These are phyloP conservation scores for Oxygymnocypris stewartii DNA, from an alignment of 2,113 vertebrate genomes.

Conservation along the genomic window DNA sequence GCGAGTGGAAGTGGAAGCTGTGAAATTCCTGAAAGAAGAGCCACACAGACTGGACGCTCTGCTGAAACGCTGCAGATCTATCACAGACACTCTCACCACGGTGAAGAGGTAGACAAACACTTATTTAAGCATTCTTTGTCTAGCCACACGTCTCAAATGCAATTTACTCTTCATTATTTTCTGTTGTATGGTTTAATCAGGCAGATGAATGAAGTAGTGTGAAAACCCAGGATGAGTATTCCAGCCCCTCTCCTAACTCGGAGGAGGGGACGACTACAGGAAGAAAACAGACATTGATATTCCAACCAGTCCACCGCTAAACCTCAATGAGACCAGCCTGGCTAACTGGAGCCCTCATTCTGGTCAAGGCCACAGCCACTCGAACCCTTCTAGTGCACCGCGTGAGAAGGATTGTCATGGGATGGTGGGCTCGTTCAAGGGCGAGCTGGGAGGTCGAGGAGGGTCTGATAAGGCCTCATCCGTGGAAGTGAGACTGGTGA, in stretches of 20 bases:
- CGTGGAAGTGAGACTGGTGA: slow-evolving; percentile 85
- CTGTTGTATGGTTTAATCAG: slow-evolving; percentile 63
- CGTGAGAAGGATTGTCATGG: slow-evolving; percentile 65
- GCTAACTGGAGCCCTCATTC: slow-evolving; percentile 75
- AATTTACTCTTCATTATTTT: background rate
- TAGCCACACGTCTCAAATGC: background rate
- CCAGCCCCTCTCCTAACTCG: slow-evolving; percentile 85
- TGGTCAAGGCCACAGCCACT: slow-evolving; percentile 64
- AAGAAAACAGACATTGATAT: slow-evolving; percentile 87
- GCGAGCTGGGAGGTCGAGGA: slow-evolving; percentile 82
- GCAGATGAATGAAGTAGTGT: slow-evolving; percentile 88
- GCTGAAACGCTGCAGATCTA: slow-evolving; percentile 90
- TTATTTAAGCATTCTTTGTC: slow-evolving; percentile 14
- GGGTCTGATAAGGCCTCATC: slow-evolving; percentile 86
- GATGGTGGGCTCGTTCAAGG: slow-evolving; percentile 79
- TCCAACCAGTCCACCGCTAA: slow-evolving; percentile 84
- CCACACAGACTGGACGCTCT: slow-evolving; percentile 92
- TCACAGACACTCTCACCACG: slow-evolving; percentile 82
- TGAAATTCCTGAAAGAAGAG: slow-evolving; percentile 98
- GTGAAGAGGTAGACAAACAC: slow-evolving; percentile 73
- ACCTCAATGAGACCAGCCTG: slow-evolving; percentile 81
- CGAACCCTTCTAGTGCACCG: slow-evolving; percentile 59
- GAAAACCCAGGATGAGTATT: slow-evolving; percentile 82
- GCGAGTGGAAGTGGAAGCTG: slow-evolving; percentile 94
- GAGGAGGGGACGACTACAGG: slow-evolving; percentile 75